Evolutionary conservation across 92 coral and sea anemone species (phyloP).

Genomic region (Actinostola sp.): DNA sequence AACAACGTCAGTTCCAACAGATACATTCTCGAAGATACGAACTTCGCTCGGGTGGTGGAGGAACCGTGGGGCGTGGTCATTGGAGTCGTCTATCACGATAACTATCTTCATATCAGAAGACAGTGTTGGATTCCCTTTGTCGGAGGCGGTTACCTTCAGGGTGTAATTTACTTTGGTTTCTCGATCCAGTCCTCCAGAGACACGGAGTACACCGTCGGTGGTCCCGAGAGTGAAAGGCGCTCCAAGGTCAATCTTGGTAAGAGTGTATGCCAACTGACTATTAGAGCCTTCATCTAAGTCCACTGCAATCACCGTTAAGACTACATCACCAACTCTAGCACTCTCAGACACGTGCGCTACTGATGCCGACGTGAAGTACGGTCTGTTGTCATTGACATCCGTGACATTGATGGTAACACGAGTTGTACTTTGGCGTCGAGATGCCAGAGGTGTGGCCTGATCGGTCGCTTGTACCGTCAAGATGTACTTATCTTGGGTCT

Average conservation of each 20-base stretch:
- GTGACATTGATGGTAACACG: constrained; percentile 64
- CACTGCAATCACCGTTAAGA: constrained; percentile 70
- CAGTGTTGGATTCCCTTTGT: constrained; percentile 71
- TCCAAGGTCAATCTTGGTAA: constrained; percentile 69
- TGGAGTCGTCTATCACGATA: constrained; percentile 84
- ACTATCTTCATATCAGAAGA: constrained; percentile 60
- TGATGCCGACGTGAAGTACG: constrained; percentile 77
- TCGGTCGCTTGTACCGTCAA: constrained; percentile 74
- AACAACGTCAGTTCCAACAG: constrained; percentile 68
- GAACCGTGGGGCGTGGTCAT: constrained; percentile 86
- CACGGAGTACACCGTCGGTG: constrained; percentile 71
- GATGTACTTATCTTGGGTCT: constrained; percentile 61
- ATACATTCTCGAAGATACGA: constrained; percentile 66
- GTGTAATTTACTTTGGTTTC: constrained; percentile 67
- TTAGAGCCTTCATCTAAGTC: constrained; percentile 83
- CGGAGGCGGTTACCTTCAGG: constrained; percentile 84
- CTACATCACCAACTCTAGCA: constrained; percentile 68
- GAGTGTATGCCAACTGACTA: constrained; percentile 63
- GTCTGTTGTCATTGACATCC: constrained; percentile 90
- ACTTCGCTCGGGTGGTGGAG: constrained; percentile 49
- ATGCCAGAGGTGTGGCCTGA: constrained; percentile 61
- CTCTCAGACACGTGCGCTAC: constrained; percentile 84
- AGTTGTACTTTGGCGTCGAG: constrained; percentile 65
- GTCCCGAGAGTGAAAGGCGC: constrained; percentile 71
- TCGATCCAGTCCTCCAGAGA: constrained; percentile 78